A percentile compares a stretch with the other conserved stretches of the same genome.
These are phyloP conservation scores for Cylas formicarius DNA, from an alignment of 1,140 invertebrate species.

Conservation along the genomic window DNA sequence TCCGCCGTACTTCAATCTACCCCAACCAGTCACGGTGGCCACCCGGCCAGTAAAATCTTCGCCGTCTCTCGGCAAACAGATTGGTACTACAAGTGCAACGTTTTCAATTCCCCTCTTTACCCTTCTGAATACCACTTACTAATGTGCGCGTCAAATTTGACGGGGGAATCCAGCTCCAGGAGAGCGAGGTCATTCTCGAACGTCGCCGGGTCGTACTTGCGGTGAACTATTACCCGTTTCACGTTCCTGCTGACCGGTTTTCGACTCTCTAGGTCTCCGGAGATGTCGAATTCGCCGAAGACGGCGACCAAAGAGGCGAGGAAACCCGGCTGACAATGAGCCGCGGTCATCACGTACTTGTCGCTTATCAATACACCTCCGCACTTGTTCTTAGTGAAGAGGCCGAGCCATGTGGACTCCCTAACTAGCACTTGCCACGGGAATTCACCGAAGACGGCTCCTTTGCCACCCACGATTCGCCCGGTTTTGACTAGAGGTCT, in stretches of 20 bases:
- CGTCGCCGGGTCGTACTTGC: slow-evolving; percentile 80
- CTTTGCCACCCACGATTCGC: slow-evolving; percentile 84
- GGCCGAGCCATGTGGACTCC: slow-evolving; percentile 85
- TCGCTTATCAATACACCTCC: slow-evolving; percentile 81
- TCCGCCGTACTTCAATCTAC: slow-evolving; percentile 64
- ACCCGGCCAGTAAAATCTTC: slow-evolving; percentile 75
- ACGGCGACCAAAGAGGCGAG: slow-evolving; percentile 83
- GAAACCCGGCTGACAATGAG: slow-evolving; percentile 92
- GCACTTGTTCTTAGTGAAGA: slow-evolving; percentile 95
- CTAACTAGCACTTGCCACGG: slow-evolving; percentile 90
- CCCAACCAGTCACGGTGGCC: slow-evolving; percentile 75
- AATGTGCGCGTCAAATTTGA: slow-evolving; percentile 81
- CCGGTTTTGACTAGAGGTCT: slow-evolving; percentile 71
- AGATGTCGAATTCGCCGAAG: slow-evolving; percentile 85
- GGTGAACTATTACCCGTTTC: slow-evolving; percentile 78
- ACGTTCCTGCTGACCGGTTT: slow-evolving; percentile 75
- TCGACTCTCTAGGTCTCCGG: slow-evolving; percentile 69
- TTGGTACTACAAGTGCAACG: slow-evolving; percentile 61
- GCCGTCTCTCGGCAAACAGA: slow-evolving; percentile 80
- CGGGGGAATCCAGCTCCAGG: slow-evolving; percentile 71
- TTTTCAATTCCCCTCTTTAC: background rate
- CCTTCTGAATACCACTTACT: slow-evolving; percentile 42
- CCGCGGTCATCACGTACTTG: slow-evolving; percentile 81
- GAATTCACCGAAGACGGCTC: slow-evolving; percentile 78
- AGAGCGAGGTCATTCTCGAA: slow-evolving; percentile 88